phyloP scores from a whole-genome alignment of 2,113 vertebrate genomes.

The Cochlearius cochlearius region DNA sequence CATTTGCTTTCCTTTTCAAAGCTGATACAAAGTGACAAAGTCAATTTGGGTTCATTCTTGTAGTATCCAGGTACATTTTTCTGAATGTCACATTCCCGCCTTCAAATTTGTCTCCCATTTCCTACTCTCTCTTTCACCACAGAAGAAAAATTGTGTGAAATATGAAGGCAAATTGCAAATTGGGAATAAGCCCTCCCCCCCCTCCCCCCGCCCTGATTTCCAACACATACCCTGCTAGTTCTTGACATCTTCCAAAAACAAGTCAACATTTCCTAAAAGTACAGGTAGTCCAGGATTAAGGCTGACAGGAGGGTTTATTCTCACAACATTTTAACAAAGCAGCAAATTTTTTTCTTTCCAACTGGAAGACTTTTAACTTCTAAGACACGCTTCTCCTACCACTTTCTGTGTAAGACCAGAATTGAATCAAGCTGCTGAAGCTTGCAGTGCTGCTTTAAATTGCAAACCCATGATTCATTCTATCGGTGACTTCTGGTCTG shows the following conservation, averaged over 20 bases:
- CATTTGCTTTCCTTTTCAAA: not conserved
- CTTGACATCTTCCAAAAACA: not conserved
- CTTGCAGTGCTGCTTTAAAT: not conserved
- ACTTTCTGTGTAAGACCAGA: not conserved
- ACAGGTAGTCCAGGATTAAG: not conserved
- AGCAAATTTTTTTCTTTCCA: not conserved
- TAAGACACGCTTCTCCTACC: not conserved
- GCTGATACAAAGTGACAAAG: constrained; percentile 4
- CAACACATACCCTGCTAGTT: not conserved
- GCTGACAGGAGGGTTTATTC: not conserved
- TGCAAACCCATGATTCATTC: not conserved
- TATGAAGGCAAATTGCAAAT: not conserved
- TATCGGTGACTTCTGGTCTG: not conserved
- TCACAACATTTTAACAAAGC: not conserved
- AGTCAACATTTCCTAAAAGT: not conserved
- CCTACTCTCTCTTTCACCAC: not conserved
- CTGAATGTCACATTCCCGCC: not conserved
- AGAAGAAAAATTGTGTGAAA: not conserved
- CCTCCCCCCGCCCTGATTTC: not conserved
- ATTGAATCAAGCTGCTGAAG: not conserved
- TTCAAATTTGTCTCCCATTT: not conserved
- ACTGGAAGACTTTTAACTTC: not conserved
- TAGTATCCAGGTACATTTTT: not conserved
- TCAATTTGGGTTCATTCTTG: not conserved
- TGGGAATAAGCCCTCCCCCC: not conserved